Evolutionary conservation across 2,888 invertebrate species (phyloP).

Genomic region (Cheiracanthium punctorium): DNA sequence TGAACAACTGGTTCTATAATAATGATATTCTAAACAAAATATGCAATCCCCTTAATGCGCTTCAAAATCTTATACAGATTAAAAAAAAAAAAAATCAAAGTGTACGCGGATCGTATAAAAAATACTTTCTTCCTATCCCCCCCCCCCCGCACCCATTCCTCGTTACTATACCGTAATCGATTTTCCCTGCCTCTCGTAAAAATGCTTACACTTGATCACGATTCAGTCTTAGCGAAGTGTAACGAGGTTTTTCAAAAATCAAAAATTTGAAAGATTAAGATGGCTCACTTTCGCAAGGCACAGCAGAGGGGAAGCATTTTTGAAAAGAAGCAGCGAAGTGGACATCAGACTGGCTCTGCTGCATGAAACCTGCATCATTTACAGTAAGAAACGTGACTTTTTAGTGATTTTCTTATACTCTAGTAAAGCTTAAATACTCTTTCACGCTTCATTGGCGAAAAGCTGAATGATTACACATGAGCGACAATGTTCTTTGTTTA

Average conservation of each 20-base stretch:
- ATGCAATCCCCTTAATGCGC: too few species aligned
- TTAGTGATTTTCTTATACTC: background rate
- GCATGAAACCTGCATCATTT: conserved; percentile 54
- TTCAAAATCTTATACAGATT: too few species aligned
- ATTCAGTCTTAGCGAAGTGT: conserved; percentile 30
- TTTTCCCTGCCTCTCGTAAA: background rate
- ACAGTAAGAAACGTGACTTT: background rate
- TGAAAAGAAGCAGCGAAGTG: conserved; percentile 42
- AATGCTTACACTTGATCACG: conserved; percentile 55
- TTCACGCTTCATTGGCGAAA: background rate
- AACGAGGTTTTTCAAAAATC: conserved; percentile 44
- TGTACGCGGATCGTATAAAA: too few species aligned
- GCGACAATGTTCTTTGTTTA: background rate
- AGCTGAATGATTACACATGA: conserved; percentile 1
- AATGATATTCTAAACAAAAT: too few species aligned
- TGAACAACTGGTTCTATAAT: too few species aligned
- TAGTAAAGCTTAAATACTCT: conserved; percentile 2
- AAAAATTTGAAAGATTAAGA: conserved; percentile 27
- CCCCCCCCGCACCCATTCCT: too few species aligned
- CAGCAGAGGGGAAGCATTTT: background rate
- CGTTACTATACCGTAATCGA: too few species aligned
- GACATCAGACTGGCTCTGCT: conserved; percentile 44
- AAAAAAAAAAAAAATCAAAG: too few species aligned
- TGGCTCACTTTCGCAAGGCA: background rate
- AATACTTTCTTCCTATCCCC: too few species aligned